phyloP scores from a whole-genome alignment of 2,797 vertebrate species.

The Microcaecilia unicolor region DNA sequence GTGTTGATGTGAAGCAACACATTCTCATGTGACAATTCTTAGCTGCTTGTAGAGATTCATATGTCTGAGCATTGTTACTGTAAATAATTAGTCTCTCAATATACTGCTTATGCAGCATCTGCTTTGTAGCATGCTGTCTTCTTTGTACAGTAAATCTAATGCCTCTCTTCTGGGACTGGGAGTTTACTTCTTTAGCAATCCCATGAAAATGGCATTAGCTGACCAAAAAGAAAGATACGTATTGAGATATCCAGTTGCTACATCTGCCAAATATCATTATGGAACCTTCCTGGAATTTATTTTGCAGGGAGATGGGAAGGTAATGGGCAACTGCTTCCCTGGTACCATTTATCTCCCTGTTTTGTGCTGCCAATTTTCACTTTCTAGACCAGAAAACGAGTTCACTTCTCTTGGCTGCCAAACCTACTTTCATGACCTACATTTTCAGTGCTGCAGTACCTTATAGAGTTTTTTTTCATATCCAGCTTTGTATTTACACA shows the following conservation, averaged over 20 bases:
- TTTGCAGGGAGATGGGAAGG: not conserved
- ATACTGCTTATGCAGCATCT: not conserved
- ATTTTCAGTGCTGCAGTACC: conserved; percentile 36
- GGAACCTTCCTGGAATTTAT: conserved; percentile 7
- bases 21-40: no score
- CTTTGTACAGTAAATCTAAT: conserved; percentile 24
- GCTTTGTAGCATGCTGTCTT: not conserved
- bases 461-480: conserved; percentile 33
- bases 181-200: conserved; percentile 2
- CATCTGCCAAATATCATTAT: conserved; percentile 10
- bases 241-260: conserved; percentile 19
- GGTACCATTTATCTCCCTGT: conserved; percentile 1
- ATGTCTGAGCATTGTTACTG: not conserved
- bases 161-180: not conserved
- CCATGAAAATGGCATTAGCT: conserved; percentile 9
- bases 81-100: not conserved
- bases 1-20: no score
- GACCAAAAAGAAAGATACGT: not conserved
- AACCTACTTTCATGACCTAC: conserved; percentile 72
- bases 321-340: not conserved
- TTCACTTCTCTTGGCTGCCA: conserved; percentile 67
- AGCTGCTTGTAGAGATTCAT: no score
- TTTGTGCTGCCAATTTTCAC: conserved; percentile 30
- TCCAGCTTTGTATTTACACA: conserved; percentile 26
- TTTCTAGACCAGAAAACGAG: conserved; percentile 61